These are phyloP conservation scores for Amblyopsis hoosieri DNA, from an alignment of 2,797 vertebrate genomes.

Conservation along the genomic window DNA sequence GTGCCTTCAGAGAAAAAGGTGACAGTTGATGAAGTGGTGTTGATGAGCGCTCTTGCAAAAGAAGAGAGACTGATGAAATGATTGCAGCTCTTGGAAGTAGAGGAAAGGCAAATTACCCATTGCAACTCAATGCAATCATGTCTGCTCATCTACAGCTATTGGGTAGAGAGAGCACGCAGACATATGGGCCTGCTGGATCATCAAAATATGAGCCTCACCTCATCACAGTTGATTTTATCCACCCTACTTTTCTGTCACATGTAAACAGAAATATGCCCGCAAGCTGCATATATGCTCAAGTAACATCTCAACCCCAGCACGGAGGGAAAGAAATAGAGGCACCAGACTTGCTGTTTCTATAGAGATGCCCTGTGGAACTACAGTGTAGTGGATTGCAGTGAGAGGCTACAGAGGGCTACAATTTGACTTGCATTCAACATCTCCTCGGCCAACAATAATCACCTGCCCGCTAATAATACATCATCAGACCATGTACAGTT, in stretches of 20 bases:
- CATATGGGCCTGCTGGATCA: not conserved
- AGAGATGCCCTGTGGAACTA: slow-evolving; percentile 16
- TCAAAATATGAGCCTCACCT: not conserved
- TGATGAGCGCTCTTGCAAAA: slow-evolving; percentile 68
- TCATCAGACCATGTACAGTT: slow-evolving; percentile 18
- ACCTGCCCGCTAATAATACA: slow-evolving; percentile 7
- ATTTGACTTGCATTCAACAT: slow-evolving; percentile 45
- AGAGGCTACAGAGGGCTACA: slow-evolving; percentile 31
- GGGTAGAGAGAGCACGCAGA: not conserved
- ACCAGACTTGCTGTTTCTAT: slow-evolving; percentile 14
- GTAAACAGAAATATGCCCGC: not conserved
- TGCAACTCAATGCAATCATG: slow-evolving; percentile 42
- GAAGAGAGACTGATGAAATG: slow-evolving; percentile 76
- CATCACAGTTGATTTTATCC: too few relatives aligned
- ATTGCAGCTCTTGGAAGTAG: slow-evolving; percentile 57
- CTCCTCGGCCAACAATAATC: slow-evolving; percentile 20
- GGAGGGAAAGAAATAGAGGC: slow-evolving; percentile 12
- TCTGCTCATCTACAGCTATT: slow-evolving; percentile 52
- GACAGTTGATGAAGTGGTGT: slow-evolving; percentile 57
- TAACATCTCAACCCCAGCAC: slow-evolving; percentile 1
- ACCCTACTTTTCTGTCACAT: not conserved
- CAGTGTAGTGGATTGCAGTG: slow-evolving; percentile 13
- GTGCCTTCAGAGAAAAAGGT: slow-evolving; percentile 31
- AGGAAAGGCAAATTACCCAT: slow-evolving; percentile 22
- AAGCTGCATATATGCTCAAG: slow-evolving; percentile 7